Evolutionary conservation across 2,797 vertebrate species (phyloP), one percentile per base, ranked within the genome.

Genomic region (Acanthurus tractus): DNA sequence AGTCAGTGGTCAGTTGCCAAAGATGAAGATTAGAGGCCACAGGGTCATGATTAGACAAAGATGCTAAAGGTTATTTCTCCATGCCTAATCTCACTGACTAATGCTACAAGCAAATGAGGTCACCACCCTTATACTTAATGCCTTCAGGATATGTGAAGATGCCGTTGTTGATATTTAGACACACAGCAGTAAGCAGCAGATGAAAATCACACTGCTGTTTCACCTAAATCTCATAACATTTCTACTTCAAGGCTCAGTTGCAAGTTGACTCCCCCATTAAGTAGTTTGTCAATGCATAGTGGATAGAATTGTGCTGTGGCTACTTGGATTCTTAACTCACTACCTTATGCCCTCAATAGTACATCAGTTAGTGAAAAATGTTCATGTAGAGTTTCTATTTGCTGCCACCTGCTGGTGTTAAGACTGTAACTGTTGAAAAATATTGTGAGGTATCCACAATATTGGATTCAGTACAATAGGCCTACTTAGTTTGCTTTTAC

Each of bases 361-460:
- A 17, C 50, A 17, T 62, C 18, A 36, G 22, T 38, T 0, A 75
- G 5, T 22, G 34, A 70, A 40, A 36, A 38, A 20, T 17, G 36
- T 42, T 10, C 45, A 8, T 9, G 8, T 38, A 55, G 8, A 65
- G 52, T 79, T 72, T 18, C 25, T 79, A 49, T 93, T 40, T 94
- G 93, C 92, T 92, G 85, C 92, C 92, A 76, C 76, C 91, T 93
- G 79, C 85, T 92, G 93, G 88, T 73, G 4, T 0, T 0, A 0
- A 62, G 14, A 54, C 46, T 46, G 62, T 48, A 2, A 20, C 12
- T 46, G 55, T 48, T 49, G 0, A 55, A 22, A 69, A 12, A 34
- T 1, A n/a, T 11, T 20, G n/a, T 42, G 6, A 17, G 1, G 22
- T 7, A 14, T 12, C 10, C 22, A 0, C n/a, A n/a, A n/a, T n/a